Conservation (phyloP, 2,113 vertebrate species). For the Tachycineta bicolor region DNA sequence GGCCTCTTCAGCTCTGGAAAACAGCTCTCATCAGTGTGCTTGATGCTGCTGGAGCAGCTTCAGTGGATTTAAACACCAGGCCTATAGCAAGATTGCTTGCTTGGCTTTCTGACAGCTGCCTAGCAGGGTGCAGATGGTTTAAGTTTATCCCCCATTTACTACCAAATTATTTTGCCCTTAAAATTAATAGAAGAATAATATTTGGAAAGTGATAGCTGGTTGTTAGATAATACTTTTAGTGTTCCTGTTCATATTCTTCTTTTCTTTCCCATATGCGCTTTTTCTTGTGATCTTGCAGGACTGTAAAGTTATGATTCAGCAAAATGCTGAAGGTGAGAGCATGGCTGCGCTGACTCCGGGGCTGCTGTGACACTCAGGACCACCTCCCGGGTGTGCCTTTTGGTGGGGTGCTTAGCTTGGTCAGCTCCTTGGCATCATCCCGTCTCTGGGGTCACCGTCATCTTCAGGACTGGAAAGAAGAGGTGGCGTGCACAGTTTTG, state of each 20-base stretch:
- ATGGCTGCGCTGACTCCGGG: fast-evolving
- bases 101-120: slow-evolving; percentile 57
- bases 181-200: slow-evolving; percentile 69
- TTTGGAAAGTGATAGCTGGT: slow-evolving; percentile 58
- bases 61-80: slow-evolving; percentile 34
- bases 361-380: neutral
- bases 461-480: neutral
- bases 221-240: slow-evolving; percentile 52
- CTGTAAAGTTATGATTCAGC: slow-evolving; percentile 9
- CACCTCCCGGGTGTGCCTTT: fast-evolving
- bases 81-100: neutral
- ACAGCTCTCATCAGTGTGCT: neutral
- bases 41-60: slow-evolving; percentile 41
- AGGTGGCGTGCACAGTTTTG: fast-evolving
- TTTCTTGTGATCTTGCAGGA: neutral
- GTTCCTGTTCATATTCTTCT: slow-evolving; percentile 45
- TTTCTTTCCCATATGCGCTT: neutral
- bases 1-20: fast-evolving
- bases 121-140: slow-evolving; percentile 57
- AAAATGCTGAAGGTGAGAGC: neutral
- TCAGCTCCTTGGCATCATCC: neutral
- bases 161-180: slow-evolving; percentile 54
- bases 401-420: neutral
- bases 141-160: slow-evolving; percentile 61
- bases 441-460: neutral